Evolutionary conservation across 2,113 vertebrate genomes (phyloP), one percentile per base, ranked within the genome.

Genomic region (Xyliphius kryptos): DNA sequence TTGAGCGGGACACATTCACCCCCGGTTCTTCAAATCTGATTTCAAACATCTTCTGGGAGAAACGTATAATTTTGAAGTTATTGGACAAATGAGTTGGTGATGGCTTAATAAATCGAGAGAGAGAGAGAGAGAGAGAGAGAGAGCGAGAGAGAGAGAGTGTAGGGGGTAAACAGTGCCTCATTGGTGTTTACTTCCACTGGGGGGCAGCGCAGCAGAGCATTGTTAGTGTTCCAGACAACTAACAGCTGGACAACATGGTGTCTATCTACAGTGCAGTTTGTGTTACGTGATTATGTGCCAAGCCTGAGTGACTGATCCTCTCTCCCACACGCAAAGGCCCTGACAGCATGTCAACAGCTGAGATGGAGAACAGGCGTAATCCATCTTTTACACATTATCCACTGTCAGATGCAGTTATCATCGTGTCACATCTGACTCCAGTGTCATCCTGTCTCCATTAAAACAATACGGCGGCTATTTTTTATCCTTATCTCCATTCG

Each of bases 311-410:
- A 62, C 12, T 62, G 55, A 63, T 63, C 61, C 43, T 11, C 54
- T 58, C 26, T 58, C 38, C 60, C 40, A 52, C 54, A 63, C 26
- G 46, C 40, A 52, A 49, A 46, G 56, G 10, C 36, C 38, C 48
- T 53, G 65, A 67, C 61, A 64, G 48, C 12, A 54, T 60, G 56
- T 70, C 19, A 54, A 64, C 61, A 70, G 49, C 56, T 67, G 65
- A 67, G 64, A 57, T 67, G 47, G 38, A 20, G 48, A 66, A 59
- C 56, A 67, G 48, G 61, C 37, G 20, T 6, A n/a, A 65, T 61
- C 21, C 17, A 48, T 66, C 68, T 70, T 65, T 50, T 16, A 19
- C 54, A 58, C 15, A 11, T 66, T 66, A 59, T 58, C 68, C 44
- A 26, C 21, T 56, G 50, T 70, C 62, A 61, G 22, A 60, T n/a